Evolutionary conservation across 2,797 vertebrate genomes (phyloP).

Genomic region (Passerculus sandwichensis): DNA sequence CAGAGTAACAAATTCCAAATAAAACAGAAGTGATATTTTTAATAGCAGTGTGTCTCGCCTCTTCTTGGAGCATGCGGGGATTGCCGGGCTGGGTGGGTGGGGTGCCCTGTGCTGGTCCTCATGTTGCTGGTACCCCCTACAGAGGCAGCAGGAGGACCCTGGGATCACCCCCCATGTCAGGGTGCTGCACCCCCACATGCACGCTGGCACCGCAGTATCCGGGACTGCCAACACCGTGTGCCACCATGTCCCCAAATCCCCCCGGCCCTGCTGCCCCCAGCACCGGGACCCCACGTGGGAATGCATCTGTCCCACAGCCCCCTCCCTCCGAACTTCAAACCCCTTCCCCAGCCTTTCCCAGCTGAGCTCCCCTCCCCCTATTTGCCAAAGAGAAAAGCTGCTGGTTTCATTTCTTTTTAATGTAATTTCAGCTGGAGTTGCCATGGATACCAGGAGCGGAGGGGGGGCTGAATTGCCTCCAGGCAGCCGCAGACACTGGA

Average conservation of each 20-base stretch:
- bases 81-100: background rate
- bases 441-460: conserved; percentile 53
- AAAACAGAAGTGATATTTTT: conserved; percentile 75
- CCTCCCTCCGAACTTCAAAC: accelerated
- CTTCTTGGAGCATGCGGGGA: background rate
- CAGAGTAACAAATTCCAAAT: conserved; percentile 70
- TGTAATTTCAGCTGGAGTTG: conserved; percentile 58
- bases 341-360: background rate
- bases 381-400: conserved; percentile 42
- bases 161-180: accelerated
- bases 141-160: background rate
- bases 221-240: background rate
- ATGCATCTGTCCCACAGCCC: background rate
- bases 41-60: conserved; percentile 27
- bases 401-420: conserved; percentile 67
- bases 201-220: background rate
- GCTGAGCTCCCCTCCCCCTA: background rate
- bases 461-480: background rate
- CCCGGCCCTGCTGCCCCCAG: background rate
- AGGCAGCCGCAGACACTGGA: background rate
- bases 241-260: background rate
- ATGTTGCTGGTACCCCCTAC: background rate
- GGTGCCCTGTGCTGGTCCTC: background rate
- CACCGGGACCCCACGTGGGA: background rate
- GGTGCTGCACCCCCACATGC: background rate